A percentile compares a stretch with the other conserved stretches of the same genome.
Evolutionary conservation across 1,140 invertebrate genomes (phyloP).

Genomic region (Mya arenaria): DNA sequence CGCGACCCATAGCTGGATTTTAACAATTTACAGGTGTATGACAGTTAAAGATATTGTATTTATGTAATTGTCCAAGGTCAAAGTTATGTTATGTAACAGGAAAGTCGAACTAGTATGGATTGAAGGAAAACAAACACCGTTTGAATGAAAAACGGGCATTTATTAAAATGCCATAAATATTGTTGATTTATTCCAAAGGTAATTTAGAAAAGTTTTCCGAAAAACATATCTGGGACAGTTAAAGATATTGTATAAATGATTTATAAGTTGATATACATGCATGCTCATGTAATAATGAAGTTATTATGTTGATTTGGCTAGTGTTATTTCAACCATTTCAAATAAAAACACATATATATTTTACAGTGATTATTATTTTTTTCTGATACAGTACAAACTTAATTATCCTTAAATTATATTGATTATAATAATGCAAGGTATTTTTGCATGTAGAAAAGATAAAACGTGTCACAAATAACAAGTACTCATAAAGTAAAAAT

Average conservation of each 20-base stretch:
- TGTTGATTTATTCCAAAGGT: too few relatives aligned
- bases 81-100: background rate
- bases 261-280: too few relatives aligned
- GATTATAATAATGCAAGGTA: background rate
- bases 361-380: background rate
- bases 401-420: background rate
- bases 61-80: background rate
- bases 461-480: background rate
- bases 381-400: background rate
- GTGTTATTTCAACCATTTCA: too few relatives aligned
- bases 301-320: too few relatives aligned
- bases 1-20: slow-evolving; percentile 49
- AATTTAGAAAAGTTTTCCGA: too few relatives aligned
- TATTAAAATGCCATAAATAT: background rate
- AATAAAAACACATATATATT: background rate
- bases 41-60: background rate
- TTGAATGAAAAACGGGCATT: background rate
- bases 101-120: background rate
- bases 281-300: too few relatives aligned
- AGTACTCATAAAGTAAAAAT: background rate
- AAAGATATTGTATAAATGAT: too few relatives aligned
- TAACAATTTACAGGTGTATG: background rate
- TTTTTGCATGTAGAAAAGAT: background rate
- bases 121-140: background rate
- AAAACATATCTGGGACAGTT: too few relatives aligned